These are phyloP conservation scores for Stomatorhinus walkeri DNA, from an alignment of 2,797 vertebrate genomes.

Conservation along the genomic window DNA sequence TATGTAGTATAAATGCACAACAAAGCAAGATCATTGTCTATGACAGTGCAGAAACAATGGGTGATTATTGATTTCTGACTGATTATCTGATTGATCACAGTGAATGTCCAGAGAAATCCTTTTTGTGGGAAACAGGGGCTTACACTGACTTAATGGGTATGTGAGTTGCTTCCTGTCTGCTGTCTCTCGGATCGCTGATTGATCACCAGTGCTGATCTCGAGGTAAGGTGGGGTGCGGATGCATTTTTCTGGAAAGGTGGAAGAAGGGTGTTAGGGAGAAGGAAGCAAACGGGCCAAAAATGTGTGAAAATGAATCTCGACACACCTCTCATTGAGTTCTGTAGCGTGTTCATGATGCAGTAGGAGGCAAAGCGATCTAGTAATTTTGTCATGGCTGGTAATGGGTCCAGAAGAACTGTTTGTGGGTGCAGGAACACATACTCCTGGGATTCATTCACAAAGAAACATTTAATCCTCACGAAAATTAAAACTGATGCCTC, in stretches of 20 bases:
- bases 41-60: neutral
- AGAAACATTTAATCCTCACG: neutral
- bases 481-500: neutral
- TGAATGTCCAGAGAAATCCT: neutral
- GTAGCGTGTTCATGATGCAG: slow-evolving; percentile 57
- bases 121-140: neutral
- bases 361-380: slow-evolving; percentile 63
- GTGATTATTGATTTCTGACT: neutral
- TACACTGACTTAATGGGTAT: slow-evolving; percentile 60
- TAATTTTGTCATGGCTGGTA: slow-evolving; percentile 57
- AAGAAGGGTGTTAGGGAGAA: neutral
- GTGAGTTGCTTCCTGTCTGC: slow-evolving; percentile 41
- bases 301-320: neutral
- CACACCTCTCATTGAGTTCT: slow-evolving; percentile 52
- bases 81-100: neutral
- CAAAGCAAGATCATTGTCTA: neutral
- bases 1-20: neutral
- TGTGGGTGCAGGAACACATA: slow-evolving; percentile 52
- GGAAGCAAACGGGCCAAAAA: too few species aligned
- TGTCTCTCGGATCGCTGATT: slow-evolving; percentile 38
- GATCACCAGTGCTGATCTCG: slow-evolving; percentile 48
- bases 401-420: slow-evolving; percentile 59
- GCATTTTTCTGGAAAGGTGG: slow-evolving; percentile 40
- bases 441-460: slow-evolving; percentile 39
- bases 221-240: slow-evolving; percentile 61